phyloP scores from a whole-genome alignment of 2,113 vertebrate species.

The Ia io region DNA sequence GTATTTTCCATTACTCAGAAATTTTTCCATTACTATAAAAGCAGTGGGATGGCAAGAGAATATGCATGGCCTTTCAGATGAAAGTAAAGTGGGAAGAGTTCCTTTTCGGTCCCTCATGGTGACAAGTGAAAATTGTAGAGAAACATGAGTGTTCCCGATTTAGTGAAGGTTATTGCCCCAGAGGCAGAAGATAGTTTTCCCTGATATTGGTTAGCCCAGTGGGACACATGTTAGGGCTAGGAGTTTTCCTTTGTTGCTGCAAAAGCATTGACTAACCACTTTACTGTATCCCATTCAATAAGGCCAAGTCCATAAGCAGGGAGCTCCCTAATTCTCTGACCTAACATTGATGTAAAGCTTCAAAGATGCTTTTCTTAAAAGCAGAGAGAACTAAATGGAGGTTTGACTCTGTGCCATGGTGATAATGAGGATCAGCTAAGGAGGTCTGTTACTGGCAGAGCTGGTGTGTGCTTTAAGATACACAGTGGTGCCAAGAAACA shows the following conservation, averaged over 20 bases:
- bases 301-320: conserved; percentile 24
- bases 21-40: conserved; percentile 56
- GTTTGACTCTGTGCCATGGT: conserved; percentile 64
- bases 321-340: conserved; percentile 22
- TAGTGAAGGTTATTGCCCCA: background rate
- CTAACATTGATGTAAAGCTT: conserved; percentile 53
- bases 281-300: background rate
- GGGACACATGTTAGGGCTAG: background rate
- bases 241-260: background rate
- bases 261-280: background rate
- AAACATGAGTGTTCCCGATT: background rate
- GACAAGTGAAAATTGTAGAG: background rate
- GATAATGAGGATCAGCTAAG: conserved; percentile 66
- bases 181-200: conserved; percentile 1
- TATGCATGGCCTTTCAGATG: conserved; percentile 47
- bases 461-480: conserved; percentile 66
- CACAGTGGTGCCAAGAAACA: conserved; percentile 60
- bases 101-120: background rate
- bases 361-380: conserved; percentile 50
- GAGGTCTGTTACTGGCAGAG: conserved; percentile 73
- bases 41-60: conserved; percentile 32
- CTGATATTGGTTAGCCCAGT: background rate
- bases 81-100: conserved; percentile 36
- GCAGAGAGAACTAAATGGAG: conserved; percentile 35
- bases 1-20: conserved; percentile 61